Base-by-base conservation (phyloP, 2,113 vertebrate species). In the Urocynchramus pylzowi region DNA sequence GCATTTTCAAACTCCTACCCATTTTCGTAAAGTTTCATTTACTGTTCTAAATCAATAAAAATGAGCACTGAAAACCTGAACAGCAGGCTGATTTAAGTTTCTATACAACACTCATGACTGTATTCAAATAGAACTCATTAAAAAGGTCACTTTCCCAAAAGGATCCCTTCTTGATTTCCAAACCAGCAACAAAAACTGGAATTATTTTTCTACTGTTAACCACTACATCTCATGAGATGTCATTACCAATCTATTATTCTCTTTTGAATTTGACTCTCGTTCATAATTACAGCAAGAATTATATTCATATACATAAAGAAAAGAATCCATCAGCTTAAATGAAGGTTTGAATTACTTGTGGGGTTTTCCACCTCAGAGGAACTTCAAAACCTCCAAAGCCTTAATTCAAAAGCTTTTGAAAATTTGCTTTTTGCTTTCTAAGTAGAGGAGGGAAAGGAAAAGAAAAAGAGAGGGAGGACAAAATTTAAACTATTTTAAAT, bases 111-210 rank as follows among this genome's bases (percentile, higher is more conserved):
- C 28, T 91, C 49, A 84, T 41, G 56, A 64, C 41, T 41, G 15
- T 78, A 74, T 56, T 93, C 82, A 85, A 87, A 95, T 41, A 88
- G 44, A 22, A 79, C 42, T 90, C 82, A 93, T 80, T 90, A 79
- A 94, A 93, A 94, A 87, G 53, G 92, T 90, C 92, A 85, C 57
- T 93, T 85, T 89, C 90, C 78, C 84, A 60, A 91, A 96, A 84
- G 77, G 45, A 82, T 89, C 56, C 41, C 61, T 64, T 79, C 87
- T 84, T 93, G 53, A 91, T 85, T 95, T 94, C 74, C 67, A 93
- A 93, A 89, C 28, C 61, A 76, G 69, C 60, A 95, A 78, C 52
- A 94, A 64, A 79, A 96, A 91, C 37, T 53, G 16, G 87, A 94
- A 95, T 92, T 89, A 64, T 49, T 93, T 89, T 84, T 75, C 69